A percentile compares a stretch with the other conserved stretches of the same genome.
Conservation (phyloP, 2,797 vertebrate genomes). For the Acropternis orthonyx region DNA sequence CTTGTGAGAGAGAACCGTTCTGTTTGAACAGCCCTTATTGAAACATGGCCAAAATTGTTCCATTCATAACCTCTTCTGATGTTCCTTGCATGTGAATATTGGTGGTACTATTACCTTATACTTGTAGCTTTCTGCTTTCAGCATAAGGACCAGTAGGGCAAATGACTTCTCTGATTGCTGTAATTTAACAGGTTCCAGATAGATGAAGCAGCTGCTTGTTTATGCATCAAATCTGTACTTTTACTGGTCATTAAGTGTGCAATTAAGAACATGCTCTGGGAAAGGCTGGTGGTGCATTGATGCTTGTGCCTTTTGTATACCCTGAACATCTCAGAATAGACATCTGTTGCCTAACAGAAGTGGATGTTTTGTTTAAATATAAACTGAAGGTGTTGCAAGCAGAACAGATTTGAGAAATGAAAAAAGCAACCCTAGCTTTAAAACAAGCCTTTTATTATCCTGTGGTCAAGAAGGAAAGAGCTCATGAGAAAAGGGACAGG, state of each 20-base stretch:
- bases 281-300: neutral
- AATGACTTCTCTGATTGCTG: slow-evolving; percentile 44
- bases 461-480: neutral
- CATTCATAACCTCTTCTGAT: neutral
- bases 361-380: neutral
- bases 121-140: slow-evolving; percentile 16
- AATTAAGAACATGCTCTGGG: neutral
- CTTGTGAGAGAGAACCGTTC: neutral
- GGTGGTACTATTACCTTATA: neutral
- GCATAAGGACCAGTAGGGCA: slow-evolving; percentile 8
- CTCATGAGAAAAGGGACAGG: fast-evolving
- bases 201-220: slow-evolving; percentile 61
- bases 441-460: neutral
- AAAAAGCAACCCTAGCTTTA: neutral
- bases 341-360: neutral
- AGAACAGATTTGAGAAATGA: neutral
- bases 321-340: neutral
- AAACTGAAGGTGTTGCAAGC: neutral
- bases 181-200: slow-evolving; percentile 37
- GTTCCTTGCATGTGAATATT: neutral
- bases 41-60: slow-evolving; percentile 27
- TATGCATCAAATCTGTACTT: neutral
- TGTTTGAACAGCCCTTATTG: slow-evolving; percentile 28
- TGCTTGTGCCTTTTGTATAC: neutral
- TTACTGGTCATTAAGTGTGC: neutral